Percentiles rank a stretch among this genome's conserved stretches.
phyloP scores from a whole-genome alignment of 2,888 invertebrate genomes.

The Pseudolycoriella hygida region DNA sequence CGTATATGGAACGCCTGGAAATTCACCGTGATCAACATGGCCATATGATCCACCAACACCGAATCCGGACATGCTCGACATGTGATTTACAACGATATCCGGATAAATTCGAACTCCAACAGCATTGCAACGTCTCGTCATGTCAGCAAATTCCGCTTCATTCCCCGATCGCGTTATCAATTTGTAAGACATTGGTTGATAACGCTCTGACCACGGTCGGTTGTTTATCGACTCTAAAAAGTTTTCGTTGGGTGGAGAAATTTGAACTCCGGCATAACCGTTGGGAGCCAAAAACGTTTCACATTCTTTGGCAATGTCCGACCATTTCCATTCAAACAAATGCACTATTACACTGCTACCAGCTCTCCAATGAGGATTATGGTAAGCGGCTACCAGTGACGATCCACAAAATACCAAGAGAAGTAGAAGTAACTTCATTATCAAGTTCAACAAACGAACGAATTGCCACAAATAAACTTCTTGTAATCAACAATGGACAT shows the following conservation, averaged over 20 bases:
- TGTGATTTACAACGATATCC: conserved; percentile 60
- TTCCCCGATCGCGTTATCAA: conserved; percentile 55
- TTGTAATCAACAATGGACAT: no score
- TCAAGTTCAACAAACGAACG: no score
- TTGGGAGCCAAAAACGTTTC: conserved; percentile 54
- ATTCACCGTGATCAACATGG: conserved; percentile 29
- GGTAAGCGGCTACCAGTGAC: conserved; percentile 20
- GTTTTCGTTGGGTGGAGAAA: no score
- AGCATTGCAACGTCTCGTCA: conserved; percentile 57
- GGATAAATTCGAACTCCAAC: conserved; percentile 61
- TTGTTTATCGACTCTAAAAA: conserved; percentile 15
- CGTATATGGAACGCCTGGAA: conserved; percentile 37
- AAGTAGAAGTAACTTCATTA: no score
- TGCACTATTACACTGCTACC: conserved; percentile 53
- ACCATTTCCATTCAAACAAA: conserved; percentile 69
- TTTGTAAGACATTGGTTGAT: conserved; percentile 63
- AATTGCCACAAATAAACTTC: no score
- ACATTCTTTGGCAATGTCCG: conserved; percentile 63
- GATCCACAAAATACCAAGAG: no score
- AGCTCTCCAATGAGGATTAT: conserved; percentile 36
- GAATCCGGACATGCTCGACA: conserved; percentile 36
- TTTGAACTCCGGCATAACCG: conserved; percentile 40
- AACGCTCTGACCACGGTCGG: conserved; percentile 73
- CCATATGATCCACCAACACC: conserved; percentile 33
- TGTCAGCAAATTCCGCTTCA: conserved; percentile 46